Evolutionary conservation across 2,113 vertebrate species (phyloP).

Genomic region (Garra rufa): DNA sequence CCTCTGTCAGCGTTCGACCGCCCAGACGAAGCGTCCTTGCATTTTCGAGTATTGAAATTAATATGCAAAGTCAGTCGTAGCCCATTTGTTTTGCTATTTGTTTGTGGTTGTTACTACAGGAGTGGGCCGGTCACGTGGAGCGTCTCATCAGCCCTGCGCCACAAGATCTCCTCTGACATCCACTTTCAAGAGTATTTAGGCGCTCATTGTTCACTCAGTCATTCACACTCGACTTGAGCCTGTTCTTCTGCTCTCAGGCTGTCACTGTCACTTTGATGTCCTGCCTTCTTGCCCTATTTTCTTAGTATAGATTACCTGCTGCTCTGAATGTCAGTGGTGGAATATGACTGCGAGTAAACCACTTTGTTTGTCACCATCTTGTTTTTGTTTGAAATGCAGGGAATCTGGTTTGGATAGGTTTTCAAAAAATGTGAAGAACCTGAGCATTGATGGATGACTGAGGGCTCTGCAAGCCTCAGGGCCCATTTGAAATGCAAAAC

Average conservation of each 20-base stretch:
- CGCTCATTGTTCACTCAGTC: constrained; percentile 35
- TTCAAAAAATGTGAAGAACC: background rate
- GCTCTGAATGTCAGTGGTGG: background rate
- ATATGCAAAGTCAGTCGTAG: constrained; percentile 44
- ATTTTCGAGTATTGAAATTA: constrained; percentile 51
- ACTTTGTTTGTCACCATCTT: background rate
- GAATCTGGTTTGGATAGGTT: background rate
- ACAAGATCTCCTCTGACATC: constrained; percentile 23
- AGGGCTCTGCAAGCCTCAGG: background rate
- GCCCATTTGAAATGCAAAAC: constrained; percentile 46
- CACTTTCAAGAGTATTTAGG: constrained; percentile 26
- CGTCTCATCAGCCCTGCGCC: background rate
- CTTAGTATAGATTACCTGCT: background rate
- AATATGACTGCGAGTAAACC: background rate
- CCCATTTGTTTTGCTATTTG: constrained; percentile 34
- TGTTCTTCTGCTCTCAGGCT: background rate
- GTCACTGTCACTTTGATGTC: constrained; percentile 37
- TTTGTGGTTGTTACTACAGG: background rate
- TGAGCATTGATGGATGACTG: background rate
- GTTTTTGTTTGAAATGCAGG: background rate
- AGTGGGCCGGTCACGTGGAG: constrained; percentile 40
- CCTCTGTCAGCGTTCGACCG: background rate
- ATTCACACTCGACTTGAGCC: constrained; percentile 26
- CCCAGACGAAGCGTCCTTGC: background rate
- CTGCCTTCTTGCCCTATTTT: constrained; percentile 28